Percentiles rank a stretch among this genome's conserved stretches.
Conservation (phyloP, 2,797 vertebrate species). For the Muscicapa striata region DNA sequence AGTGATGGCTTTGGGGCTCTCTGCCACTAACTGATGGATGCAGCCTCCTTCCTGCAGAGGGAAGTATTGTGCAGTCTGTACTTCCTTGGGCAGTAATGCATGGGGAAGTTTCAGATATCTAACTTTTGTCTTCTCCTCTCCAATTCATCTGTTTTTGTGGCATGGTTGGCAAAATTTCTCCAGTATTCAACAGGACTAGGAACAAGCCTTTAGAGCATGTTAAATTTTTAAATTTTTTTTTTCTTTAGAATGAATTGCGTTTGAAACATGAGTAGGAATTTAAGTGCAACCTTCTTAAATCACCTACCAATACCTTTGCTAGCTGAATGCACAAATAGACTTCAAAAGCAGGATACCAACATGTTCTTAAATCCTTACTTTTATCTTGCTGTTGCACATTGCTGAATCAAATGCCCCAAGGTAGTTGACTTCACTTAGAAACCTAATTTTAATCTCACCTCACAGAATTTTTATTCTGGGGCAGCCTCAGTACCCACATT, state of each 20-base stretch:
- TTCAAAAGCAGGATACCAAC: conserved; percentile 46
- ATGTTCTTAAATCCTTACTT: conserved; percentile 14
- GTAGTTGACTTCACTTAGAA: conserved; percentile 31
- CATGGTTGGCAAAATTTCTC: background rate
- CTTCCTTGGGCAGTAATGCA: background rate
- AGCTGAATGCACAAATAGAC: conserved; percentile 46
- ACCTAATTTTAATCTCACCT: background rate
- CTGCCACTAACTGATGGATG: background rate
- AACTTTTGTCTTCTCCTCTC: background rate
- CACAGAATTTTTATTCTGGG: background rate
- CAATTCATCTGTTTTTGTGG: background rate
- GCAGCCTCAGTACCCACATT: background rate
- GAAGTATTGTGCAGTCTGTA: background rate
- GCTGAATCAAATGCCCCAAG: conserved; percentile 5
- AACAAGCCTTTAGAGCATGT: background rate
- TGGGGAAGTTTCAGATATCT: background rate
- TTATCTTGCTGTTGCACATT: conserved; percentile 55
- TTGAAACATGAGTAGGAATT: background rate
- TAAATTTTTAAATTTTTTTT: background rate
- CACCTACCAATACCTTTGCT: background rate
- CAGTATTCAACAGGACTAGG: background rate
- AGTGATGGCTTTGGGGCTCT: background rate
- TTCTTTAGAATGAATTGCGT: background rate
- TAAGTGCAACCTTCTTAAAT: conserved; percentile 15
- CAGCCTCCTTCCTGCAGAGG: background rate